These are phyloP conservation scores for Polydrusus cervinus DNA, from an alignment of 2,888 invertebrate genomes.

Conservation along the genomic window DNA sequence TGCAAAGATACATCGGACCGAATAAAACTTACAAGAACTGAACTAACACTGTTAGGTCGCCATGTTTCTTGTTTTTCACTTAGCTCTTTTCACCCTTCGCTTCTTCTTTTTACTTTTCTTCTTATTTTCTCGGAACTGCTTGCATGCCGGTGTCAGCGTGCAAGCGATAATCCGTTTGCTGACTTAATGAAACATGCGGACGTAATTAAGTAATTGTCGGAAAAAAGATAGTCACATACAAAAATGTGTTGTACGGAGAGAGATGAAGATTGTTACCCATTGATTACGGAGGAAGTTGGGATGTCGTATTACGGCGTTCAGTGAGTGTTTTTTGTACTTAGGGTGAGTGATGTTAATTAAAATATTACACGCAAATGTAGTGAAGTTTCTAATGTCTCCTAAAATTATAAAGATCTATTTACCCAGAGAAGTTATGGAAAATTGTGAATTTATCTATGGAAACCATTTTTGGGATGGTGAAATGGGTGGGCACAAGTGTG, in stretches of 20 bases:
- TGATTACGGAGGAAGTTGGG: constrained; percentile 17
- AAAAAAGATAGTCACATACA: constrained; percentile 53
- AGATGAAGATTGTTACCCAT: not conserved
- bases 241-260: not conserved
- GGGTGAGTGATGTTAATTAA: not conserved
- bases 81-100: not conserved
- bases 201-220: constrained; percentile 63
- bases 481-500: no score
- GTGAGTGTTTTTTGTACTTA: not conserved
- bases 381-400: not conserved
- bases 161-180: constrained; percentile 58
- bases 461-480: no score
- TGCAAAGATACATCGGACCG: no score
- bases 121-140: constrained; percentile 37
- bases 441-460: no score
- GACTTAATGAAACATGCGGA: constrained; percentile 64
- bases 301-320: constrained; percentile 16
- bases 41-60: not conserved
- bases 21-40: no score
- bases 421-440: no score
- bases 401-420: not conserved
- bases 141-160: constrained; percentile 46
- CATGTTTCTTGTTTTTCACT: constrained; percentile 8
- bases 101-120: constrained; percentile 15
- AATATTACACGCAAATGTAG: not conserved